A percentile compares a stretch with the other conserved stretches of the same genome.
phyloP scores from a whole-genome alignment of 2,797 vertebrate genomes.

The Onychomys torridus region DNA sequence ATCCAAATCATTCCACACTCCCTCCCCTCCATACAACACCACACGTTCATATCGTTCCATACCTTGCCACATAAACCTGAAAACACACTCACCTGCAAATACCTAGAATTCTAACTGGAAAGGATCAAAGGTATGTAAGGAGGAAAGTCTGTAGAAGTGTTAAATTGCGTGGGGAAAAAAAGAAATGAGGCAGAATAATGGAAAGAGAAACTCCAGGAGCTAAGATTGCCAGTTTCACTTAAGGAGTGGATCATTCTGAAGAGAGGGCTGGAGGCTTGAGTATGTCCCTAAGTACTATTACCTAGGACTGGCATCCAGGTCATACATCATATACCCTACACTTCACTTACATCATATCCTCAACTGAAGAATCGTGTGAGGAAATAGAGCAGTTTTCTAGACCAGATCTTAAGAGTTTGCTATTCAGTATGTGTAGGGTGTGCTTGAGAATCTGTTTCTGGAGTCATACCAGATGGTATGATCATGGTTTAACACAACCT shows the following conservation, averaged over 20 bases:
- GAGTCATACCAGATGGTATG: background rate
- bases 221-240: no score
- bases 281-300: background rate
- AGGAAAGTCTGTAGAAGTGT: background rate
- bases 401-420: background rate
- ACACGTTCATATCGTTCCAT: background rate
- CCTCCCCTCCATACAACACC: background rate
- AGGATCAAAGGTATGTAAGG: background rate
- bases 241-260: background rate
- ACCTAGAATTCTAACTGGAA: background rate
- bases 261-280: background rate
- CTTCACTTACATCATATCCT: no score
- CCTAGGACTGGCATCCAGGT: background rate
- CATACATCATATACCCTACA: no score
- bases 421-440: background rate
- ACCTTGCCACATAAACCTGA: background rate
- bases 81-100: background rate
- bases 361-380: background rate
- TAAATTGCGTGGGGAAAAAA: no score
- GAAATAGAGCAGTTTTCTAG: background rate
- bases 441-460: background rate
- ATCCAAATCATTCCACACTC: background rate
- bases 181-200: background rate
- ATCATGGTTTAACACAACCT: background rate
- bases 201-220: background rate